These are phyloP conservation scores for Phalacrocorax brasilianus DNA, from an alignment of 2,113 vertebrate genomes.

Conservation along the genomic window DNA sequence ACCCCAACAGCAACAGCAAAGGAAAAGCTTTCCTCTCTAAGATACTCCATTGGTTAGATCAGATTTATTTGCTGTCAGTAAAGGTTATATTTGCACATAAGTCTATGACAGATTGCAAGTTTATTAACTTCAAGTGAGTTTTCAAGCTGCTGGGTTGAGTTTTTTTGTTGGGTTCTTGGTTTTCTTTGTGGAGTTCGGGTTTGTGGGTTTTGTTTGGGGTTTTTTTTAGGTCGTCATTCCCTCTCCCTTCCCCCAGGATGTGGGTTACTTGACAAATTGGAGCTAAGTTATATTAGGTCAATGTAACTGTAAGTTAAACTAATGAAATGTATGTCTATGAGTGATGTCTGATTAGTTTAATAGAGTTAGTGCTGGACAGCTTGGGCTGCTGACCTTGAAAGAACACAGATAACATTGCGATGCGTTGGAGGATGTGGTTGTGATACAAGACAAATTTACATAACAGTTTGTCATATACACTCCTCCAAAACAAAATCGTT, in stretches of 20 bases:
- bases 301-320: conserved; percentile 71
- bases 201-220: neutral
- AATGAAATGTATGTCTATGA: conserved; percentile 67
- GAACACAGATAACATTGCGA: conserved; percentile 72
- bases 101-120: conserved; percentile 60
- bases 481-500: conserved; percentile 61
- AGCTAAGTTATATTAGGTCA: conserved; percentile 72
- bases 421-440: conserved; percentile 62
- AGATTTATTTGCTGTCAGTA: conserved; percentile 56
- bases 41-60: conserved; percentile 41
- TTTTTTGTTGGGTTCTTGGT: neutral
- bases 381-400: conserved; percentile 70
- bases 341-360: conserved; percentile 72
- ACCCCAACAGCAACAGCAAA: neutral
- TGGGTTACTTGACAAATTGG: conserved; percentile 68
- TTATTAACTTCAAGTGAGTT: conserved; percentile 62
- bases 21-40: conserved; percentile 19
- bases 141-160: conserved; percentile 55
- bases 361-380: conserved; percentile 65
- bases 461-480: conserved; percentile 59
- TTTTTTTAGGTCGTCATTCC: neutral
- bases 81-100: conserved; percentile 62
- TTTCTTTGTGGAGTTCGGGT: neutral
- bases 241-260: conserved; percentile 35
- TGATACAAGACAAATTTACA: conserved; percentile 60